Base-by-base conservation (phyloP, 2,797 vertebrate species). In the Echeneis naucrates region DNA sequence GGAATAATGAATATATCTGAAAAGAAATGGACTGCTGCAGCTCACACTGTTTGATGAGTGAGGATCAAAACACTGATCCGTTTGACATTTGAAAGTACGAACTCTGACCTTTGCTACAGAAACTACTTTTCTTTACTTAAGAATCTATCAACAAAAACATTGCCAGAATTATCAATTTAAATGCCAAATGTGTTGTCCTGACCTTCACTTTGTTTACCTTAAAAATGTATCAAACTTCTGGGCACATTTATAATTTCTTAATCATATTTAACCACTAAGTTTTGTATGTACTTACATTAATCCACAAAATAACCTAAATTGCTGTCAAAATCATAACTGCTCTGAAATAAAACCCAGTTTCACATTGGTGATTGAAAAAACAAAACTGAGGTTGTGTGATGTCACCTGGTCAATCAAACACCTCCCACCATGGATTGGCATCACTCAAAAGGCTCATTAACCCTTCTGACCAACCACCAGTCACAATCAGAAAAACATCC, bases 401-500 rank as follows among this genome's bases (percentile, higher is more conserved):
- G 93, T 92, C 91, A 93, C 87, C 85, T 75, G 35, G 75, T 94
- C 94, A 95, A 95, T 95, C 94, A 95, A 94, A 95, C 94, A 95
- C 94, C 94, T 95, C 95, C 95, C 92, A 95, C 95, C 68, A 87
- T 38, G 76, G 82, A 84, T 88, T 90, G 86, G 86, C 84, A 91
- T 93, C 88, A 91, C 89, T 94, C 91, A 93, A 91, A 93, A 94
- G 92, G 92, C 95, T 95, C 91, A 94, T 95, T 95, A 95, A 95
- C 94, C 94, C 90, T 89, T 86, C 91, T 94, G 94, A 94, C 94
- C 93, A 95, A 95, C 92, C 91, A 92, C 83, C 86, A 88, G 90
- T 87, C 85, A 83, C 89, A 88, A 87, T 87, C 90, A 82, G 82
- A 88, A 87, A 88, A 92, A 87, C 89, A 87, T 88, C 78, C 68